Base-by-base conservation (phyloP, 2,113 vertebrate species). In the Daboia siamensis region DNA sequence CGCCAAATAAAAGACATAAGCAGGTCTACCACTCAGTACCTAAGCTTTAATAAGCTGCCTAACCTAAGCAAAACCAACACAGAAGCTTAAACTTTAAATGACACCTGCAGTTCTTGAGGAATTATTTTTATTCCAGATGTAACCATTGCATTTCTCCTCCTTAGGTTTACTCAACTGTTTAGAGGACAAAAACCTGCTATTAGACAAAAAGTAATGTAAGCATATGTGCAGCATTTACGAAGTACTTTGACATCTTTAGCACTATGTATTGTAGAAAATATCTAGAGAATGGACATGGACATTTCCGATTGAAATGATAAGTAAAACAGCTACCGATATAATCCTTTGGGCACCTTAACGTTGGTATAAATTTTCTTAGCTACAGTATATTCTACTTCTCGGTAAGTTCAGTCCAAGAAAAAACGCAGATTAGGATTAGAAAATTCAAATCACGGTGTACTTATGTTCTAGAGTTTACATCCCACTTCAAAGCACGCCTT, bases 1-100 rank as follows among this genome's bases (percentile, higher is more conserved):
- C 74, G 52, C 90, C 85, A 44, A 87, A 93, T 94, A 94, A 95
- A 92, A 95, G 95, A 95, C 89, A 93, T 90, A 94, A n/a, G 13
- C 90, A 90, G 1, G 7, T 87, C 51, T 90, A 91, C 93, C 93
- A 90, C 91, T 95, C 91, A 91, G 29, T 0, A 88, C 92, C 51
- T 89, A 93, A 87, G 92, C 93, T 57, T 39, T 90, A 88, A 93
- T 80, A 88, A 61, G 92, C 26, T n/a, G 13, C 29, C 12, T 85
- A 29, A 26, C 11, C 23, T 86, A 26, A 51, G 24, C 61, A n/a
- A 88, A 92, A 54, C n/a, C 7, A 54, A 69, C 6, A 1, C 55
- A 51, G 52, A 44, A 55, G 17, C 7, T 24, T 39, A 59, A 86
- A 5, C 15, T 80, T 13, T 8, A 13, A 20, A 54, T 48, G 51